Base-by-base conservation (phyloP, 2,888 invertebrate genomes). In the Meteorus cinctellus region DNA sequence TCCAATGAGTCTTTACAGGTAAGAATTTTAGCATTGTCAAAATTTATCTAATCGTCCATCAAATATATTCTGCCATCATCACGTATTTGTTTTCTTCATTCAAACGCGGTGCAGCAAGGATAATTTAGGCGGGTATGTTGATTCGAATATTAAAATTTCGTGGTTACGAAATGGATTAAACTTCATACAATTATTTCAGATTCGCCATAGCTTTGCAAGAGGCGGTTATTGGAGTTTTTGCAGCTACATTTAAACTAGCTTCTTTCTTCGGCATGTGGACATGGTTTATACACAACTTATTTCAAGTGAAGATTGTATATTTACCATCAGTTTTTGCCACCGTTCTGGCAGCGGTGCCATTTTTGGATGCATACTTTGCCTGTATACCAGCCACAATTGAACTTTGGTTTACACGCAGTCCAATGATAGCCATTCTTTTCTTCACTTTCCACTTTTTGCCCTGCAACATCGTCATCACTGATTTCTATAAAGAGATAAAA, bases 231-330 rank as follows among this genome's bases (percentile, higher is more conserved):
- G 97, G 97, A 83, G 99, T 99, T 16, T 96, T 99, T 88, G 94
- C 96, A 77, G 98, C 98, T 0, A 98, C 98, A 2, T 95, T 98
- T 84, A 99, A 99, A 91, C 96, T 99, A 94, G 96, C 98, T 0
- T 92, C 96, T 0, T 99, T 99, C 91, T 99, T 99, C 88, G 99
- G 98, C 0, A 92, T 99, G 80, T 99, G 98, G 94, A 99, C 99
- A 0, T 99, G 98, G 97, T 93, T 99, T 79, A 96, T 97, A 71
- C 99, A 99, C 90, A 97, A 96, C 81, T 91, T 99, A 14, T 98
- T 99, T 88, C 96, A 96, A 75, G 96, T 96, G 4, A 96, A 97
- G 90, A 96, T 99, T 78, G 96, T 99, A 48, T 99, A 98, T 89
- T 92, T 99, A 80, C 98, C 99, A 0, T 96, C 98, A 94, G 97